A percentile compares a stretch with the other conserved stretches of the same genome.
Conservation (phyloP, 2,888 invertebrate genomes). For the Chorisops tibialis region DNA sequence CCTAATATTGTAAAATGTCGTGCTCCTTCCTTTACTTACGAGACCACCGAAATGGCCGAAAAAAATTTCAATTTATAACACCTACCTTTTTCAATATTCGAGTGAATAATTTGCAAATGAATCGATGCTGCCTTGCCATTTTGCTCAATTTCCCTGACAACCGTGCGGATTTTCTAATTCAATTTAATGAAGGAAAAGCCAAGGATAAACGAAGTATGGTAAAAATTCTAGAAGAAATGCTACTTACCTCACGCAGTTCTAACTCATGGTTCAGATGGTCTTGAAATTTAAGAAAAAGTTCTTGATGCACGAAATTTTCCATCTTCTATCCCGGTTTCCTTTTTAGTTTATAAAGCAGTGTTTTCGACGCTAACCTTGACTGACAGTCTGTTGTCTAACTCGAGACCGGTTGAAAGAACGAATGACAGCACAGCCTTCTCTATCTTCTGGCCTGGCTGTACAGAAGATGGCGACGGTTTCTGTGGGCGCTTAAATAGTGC, state of each 20-base stretch:
- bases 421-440: no score
- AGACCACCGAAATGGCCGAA: conserved; percentile 36
- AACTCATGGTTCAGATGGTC: conserved; percentile 74
- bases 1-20: neutral
- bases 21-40: neutral
- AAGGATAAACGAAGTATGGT: neutral
- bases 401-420: no score
- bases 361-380: no score
- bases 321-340: no score
- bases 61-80: conserved; percentile 33
- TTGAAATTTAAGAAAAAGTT: conserved; percentile 73
- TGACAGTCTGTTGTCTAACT: no score
- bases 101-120: conserved; percentile 77
- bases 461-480: no score
- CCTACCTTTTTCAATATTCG: conserved; percentile 65
- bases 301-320: conserved; percentile 55
- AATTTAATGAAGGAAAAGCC: conserved; percentile 26
- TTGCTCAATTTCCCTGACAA: conserved; percentile 65
- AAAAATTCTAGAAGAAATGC: no score
- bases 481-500: no score
- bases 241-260: conserved; percentile 70
- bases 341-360: no score
- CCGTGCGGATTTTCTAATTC: conserved; percentile 33
- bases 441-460: no score
- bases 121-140: conserved; percentile 74